Conservation (phyloP, 2,797 vertebrate species). For the Morus bassanus region DNA sequence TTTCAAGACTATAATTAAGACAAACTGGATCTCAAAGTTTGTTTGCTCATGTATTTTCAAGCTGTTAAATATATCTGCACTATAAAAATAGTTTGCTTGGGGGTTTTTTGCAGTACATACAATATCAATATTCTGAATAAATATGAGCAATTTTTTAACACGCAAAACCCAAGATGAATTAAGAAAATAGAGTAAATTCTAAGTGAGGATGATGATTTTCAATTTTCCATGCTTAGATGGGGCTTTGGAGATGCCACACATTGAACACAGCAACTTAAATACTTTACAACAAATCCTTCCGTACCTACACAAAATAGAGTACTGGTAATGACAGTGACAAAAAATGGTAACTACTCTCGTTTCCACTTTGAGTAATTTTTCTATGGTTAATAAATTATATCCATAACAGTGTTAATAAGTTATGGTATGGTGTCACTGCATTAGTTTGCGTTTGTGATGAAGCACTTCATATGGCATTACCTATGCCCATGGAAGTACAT, state of each 20-base stretch:
- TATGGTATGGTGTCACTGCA: conserved; percentile 17
- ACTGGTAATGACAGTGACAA: conserved; percentile 36
- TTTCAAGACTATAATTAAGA: neutral
- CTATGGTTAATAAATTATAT: conserved; percentile 61
- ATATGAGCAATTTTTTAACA: neutral
- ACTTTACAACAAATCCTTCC: neutral
- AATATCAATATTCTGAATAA: neutral
- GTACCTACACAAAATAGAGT: neutral
- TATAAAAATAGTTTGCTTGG: neutral
- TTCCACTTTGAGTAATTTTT: conserved; percentile 53
- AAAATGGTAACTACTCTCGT: neutral
- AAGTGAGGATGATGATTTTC: neutral
- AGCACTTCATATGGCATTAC: conserved; percentile 10
- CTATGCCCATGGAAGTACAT: neutral
- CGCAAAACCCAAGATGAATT: neutral
- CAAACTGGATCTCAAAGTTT: neutral
- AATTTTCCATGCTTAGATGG: neutral
- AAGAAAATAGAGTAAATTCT: neutral
- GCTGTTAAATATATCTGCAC: neutral
- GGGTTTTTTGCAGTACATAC: neutral
- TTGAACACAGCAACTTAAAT: neutral
- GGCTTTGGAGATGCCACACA: neutral
- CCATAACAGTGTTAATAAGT: conserved; percentile 58
- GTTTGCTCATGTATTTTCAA: neutral
- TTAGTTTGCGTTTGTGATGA: conserved; percentile 46